Evolutionary conservation across 2,113 vertebrate species (phyloP).

Genomic region (Tupaia chinensis): DNA sequence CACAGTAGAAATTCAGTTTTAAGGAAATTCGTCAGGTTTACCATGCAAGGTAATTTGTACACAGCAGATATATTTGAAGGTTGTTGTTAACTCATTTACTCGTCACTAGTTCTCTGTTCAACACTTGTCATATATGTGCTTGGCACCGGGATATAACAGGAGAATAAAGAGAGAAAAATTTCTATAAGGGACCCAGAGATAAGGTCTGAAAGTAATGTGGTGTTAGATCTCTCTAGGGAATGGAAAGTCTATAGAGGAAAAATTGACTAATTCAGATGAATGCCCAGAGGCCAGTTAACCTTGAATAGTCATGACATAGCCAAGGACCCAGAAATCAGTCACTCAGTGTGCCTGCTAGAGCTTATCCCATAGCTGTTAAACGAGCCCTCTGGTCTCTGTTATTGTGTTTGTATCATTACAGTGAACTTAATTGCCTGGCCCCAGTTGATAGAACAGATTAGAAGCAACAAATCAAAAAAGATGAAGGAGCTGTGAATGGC

Average conservation of each 20-base stretch:
- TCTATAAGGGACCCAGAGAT: neutral
- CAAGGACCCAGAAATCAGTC: conserved; percentile 31
- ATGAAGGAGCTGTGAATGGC: neutral
- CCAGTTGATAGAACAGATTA: conserved; percentile 47
- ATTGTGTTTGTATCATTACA: conserved; percentile 6
- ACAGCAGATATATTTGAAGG: neutral
- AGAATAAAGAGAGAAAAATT: neutral
- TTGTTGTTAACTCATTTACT: neutral
- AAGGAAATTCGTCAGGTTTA: neutral
- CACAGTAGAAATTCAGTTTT: neutral
- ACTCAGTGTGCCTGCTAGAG: neutral
- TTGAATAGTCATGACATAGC: neutral
- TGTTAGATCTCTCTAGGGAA: neutral
- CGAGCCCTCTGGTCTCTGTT: neutral
- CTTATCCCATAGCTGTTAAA: neutral
- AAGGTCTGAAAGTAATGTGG: neutral
- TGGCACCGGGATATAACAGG: neutral
- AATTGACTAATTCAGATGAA: neutral
- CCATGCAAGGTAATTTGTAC: neutral
- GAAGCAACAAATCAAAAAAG: conserved; percentile 43
- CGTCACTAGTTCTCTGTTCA: neutral
- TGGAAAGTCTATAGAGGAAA: neutral
- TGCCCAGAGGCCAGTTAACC: neutral
- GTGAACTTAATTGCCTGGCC: neutral
- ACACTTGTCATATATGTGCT: neutral